Base-by-base conservation (phyloP, 2,797 vertebrate genomes). In the Thripadectes ignobilis region DNA sequence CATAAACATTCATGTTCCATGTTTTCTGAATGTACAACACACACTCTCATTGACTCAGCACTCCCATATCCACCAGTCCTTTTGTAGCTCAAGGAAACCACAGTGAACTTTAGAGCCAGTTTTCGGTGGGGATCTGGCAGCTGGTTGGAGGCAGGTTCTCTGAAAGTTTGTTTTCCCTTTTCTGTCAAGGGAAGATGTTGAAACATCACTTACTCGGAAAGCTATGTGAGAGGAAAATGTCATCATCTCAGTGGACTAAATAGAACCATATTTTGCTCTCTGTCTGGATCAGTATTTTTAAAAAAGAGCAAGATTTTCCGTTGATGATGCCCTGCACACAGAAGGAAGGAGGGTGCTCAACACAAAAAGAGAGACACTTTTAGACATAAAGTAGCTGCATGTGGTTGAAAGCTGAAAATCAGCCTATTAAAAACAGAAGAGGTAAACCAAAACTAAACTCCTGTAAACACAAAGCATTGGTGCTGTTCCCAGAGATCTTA, bases 281-380 rank as follows among this genome's bases (percentile, higher is more conserved):
- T 79, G 38, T 76, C 84, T 91, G 41, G 32, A 61, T 75, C 46
- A 85, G 76, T 82, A 36, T 87, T 92, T 96, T 93, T 87, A 15
- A 93, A 93, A 92, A 92, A 57, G 83, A 91, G 62, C 46, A 88
- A 94, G 45, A 83, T 86, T 95, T 97, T 97, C 94, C 89, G 81
- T 41, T 91, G 91, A 88, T 80, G 89, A 61, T 75, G 76, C 81
- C 82, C 86, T 92, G 77, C 78, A 73, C 5, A 29, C 67, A 67
- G 75, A 88, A 96, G 38, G 58, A 95, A 92, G 72, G 63, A 91
- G 77, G 61, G 61, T 92, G 78, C 79, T 89, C 20, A 14, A 81
- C 86, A 71, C 49, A 75, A 92, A 95, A 95, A 88, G 57, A 82
- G 23, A 73, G 38, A 85, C 34, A 29, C 14, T 86, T 71, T 7